Conservation (phyloP, 2,113 vertebrate genomes). For the Pipra filicauda region DNA sequence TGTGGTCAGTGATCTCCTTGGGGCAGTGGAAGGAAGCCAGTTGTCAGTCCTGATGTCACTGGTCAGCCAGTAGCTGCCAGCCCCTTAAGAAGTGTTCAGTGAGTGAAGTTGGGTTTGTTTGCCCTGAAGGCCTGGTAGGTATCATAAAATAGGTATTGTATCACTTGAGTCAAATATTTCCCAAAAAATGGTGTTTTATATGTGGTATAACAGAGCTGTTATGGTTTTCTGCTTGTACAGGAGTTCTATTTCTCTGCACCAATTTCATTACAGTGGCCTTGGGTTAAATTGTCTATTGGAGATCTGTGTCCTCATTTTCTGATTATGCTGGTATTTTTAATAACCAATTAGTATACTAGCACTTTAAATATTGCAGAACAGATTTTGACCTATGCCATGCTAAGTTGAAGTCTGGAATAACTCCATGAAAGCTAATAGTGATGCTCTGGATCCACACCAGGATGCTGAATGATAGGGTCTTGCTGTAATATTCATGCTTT, state of each 20-base stretch:
- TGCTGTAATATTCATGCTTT: not conserved
- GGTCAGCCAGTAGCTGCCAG: not conserved
- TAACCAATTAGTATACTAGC: not conserved
- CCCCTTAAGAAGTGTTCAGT: not conserved
- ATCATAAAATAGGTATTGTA: not conserved
- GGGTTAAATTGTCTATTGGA: not conserved
- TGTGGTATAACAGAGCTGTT: not conserved
- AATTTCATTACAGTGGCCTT: not conserved
- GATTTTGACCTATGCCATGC: not conserved
- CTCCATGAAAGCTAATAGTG: not conserved
- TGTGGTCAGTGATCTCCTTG: not conserved
- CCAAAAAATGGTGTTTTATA: not conserved
- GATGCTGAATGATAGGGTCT: not conserved
- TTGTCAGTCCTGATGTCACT: not conserved
- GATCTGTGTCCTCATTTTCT: not conserved
- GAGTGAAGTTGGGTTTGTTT: not conserved
- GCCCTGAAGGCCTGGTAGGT: not conserved
- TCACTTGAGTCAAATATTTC: not conserved
- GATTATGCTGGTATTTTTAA: constrained; percentile 18
- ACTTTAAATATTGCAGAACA: not conserved
- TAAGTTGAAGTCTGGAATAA: not conserved
- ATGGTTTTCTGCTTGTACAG: not conserved
- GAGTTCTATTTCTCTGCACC: not conserved
- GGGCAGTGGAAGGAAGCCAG: not conserved
- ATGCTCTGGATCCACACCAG: not conserved